Conservation (phyloP, 2,888 invertebrate species). For the Drosophila percnosoma region DNA sequence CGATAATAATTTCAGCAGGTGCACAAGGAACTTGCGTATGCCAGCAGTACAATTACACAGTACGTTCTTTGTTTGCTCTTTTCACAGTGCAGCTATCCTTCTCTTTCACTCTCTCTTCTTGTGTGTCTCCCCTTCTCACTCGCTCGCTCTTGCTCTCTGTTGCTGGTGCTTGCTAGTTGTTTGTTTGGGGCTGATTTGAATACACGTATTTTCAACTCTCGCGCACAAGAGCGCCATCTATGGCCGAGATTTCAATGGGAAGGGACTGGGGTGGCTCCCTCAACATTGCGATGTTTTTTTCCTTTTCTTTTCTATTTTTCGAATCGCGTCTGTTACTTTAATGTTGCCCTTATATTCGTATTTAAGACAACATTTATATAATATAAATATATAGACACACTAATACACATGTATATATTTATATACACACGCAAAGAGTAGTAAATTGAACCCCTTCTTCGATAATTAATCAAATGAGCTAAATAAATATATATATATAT, state of each 20-base stretch:
- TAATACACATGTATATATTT: neutral
- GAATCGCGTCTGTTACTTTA: conserved; percentile 28
- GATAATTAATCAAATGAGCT: conserved; percentile 67
- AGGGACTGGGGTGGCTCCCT: conserved; percentile 39
- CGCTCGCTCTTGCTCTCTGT: conserved; percentile 19
- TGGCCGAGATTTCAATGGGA: conserved; percentile 70
- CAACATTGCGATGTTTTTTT: conserved; percentile 55
- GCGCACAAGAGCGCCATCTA: conserved; percentile 79
- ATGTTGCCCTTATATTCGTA: conserved; percentile 1
- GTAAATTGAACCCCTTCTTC: conserved; percentile 34
- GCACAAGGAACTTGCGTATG: conserved; percentile 12
- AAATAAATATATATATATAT: conserved; percentile 52
- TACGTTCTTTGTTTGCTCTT: conserved; percentile 29
- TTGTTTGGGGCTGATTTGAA: conserved; percentile 75
- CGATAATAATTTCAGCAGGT: conserved; percentile 36
- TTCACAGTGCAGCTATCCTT: conserved; percentile 14
- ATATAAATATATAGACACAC: neutral
- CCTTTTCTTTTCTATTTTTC: conserved; percentile 11
- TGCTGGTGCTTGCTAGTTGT: conserved; percentile 19
- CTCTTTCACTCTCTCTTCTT: conserved; percentile 13
- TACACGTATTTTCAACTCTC: conserved; percentile 48
- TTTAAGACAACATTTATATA: neutral
- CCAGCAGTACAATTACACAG: neutral
- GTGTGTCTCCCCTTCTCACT: conserved; percentile 18
- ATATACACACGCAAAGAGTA: conserved; percentile 23